These are phyloP conservation scores for Heliconius cydno DNA, from an alignment of 2,888 invertebrate species.

Conservation along the genomic window DNA sequence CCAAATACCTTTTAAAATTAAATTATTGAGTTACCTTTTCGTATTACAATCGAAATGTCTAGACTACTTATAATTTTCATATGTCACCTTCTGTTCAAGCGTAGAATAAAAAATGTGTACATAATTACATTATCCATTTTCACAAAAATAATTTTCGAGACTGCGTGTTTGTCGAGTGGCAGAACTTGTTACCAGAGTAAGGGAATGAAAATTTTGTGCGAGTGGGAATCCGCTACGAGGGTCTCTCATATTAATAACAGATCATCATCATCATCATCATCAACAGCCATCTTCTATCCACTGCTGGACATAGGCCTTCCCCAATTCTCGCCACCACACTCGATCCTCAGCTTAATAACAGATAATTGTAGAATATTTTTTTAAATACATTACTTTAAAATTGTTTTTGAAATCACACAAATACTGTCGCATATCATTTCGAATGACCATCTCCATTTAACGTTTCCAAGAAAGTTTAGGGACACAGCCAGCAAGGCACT, in stretches of 20 bases:
- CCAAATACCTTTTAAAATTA: neutral
- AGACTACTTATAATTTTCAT: neutral
- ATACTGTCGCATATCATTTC: neutral
- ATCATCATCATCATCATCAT: too few species aligned
- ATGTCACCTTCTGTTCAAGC: neutral
- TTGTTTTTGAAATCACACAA: neutral
- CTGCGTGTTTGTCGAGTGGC: too few species aligned
- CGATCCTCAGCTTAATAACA: too few species aligned
- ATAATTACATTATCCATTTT: neutral
- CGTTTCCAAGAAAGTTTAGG: slow-evolving; percentile 18
- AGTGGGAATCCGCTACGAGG: too few species aligned
- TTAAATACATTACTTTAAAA: neutral
- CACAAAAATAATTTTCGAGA: too few species aligned
- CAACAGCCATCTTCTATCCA: too few species aligned
- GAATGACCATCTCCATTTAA: neutral
- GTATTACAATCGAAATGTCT: slow-evolving; percentile 3
- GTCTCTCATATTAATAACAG: too few species aligned
- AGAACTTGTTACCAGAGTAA: too few species aligned
- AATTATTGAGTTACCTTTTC: neutral
- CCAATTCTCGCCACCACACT: too few species aligned
- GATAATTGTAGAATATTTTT: neutral
- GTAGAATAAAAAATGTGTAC: neutral
- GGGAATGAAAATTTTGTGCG: too few species aligned
- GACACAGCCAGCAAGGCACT: neutral
- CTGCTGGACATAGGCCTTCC: too few species aligned